A percentile compares a stretch with the other conserved stretches of the same genome.
phyloP scores from a whole-genome alignment of 2,888 invertebrate genomes.

The Pachliopta kotzebuea region DNA sequence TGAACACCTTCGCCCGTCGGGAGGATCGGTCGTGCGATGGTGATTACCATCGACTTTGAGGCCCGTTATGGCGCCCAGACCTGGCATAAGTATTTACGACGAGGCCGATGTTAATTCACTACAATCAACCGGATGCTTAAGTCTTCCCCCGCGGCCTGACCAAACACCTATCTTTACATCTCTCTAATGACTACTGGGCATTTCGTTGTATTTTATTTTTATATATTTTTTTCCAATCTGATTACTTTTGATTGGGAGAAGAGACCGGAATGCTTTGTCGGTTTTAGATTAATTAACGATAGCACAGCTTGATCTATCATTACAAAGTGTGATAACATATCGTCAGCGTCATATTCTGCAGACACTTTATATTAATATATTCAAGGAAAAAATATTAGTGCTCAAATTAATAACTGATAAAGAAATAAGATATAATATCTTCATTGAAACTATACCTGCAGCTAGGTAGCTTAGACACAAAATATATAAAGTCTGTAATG shows the following conservation, averaged over 20 bases:
- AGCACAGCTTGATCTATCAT: no score
- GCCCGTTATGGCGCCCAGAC: slow-evolving; percentile 29
- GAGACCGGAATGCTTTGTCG: background rate
- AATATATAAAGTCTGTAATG: no score
- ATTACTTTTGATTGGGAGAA: slow-evolving; percentile 17
- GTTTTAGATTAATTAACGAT: slow-evolving; percentile 1
- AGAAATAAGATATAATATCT: no score
- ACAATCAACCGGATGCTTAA: slow-evolving; percentile 33
- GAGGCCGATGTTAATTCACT: slow-evolving; percentile 32
- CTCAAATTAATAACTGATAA: no score
- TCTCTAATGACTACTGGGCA: slow-evolving; percentile 64
- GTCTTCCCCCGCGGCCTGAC: slow-evolving; percentile 40
- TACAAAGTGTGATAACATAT: background rate
- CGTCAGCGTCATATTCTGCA: background rate
- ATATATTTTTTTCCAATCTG: slow-evolving; percentile 8
- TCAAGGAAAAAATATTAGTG: background rate
- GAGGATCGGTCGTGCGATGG: slow-evolving; percentile 1
- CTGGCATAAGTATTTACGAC: slow-evolving; percentile 32
- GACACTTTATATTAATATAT: background rate
- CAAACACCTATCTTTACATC: slow-evolving; percentile 45
- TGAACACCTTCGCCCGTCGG: background rate
- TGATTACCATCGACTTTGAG: slow-evolving; percentile 29
- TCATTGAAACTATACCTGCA: no score
- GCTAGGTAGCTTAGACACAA: no score
- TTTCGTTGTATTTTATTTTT: slow-evolving; percentile 32